A percentile compares a stretch with the other conserved stretches of the same genome.
Conservation (phyloP, 2,888 invertebrate genomes). For the Monoplex corrugatus region DNA sequence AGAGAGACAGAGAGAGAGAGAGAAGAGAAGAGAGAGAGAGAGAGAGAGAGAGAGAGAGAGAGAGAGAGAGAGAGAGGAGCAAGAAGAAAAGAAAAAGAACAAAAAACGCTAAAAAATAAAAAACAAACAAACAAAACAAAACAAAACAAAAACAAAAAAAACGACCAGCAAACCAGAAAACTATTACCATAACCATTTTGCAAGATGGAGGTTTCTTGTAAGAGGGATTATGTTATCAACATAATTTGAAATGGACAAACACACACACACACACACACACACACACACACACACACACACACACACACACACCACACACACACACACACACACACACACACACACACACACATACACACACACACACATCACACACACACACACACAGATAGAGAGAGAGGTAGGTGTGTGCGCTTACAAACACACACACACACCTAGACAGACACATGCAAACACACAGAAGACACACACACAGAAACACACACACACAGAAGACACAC, state of each 20-base stretch:
- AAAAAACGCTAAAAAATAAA: background rate
- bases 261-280: too few species aligned
- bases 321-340: conserved; percentile 34
- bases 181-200: background rate
- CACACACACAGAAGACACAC: conserved; percentile 14
- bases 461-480: conserved; percentile 15
- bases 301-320: background rate
- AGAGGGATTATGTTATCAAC: too few species aligned
- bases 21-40: too few species aligned
- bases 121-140: background rate
- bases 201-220: background rate
- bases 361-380: conserved; percentile 25
- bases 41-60: background rate
- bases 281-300: too few species aligned
- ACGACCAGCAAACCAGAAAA: background rate
- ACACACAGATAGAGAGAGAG: background rate
- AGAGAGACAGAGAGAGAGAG: too few species aligned
- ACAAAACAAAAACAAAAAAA: background rate
- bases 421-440: background rate
- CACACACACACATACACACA: conserved; percentile 13
- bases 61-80: background rate
- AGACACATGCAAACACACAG: background rate
- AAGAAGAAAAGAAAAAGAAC: too few species aligned
- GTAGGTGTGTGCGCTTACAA: background rate
- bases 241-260: too few species aligned